A percentile compares a stretch with the other conserved stretches of the same genome.
These are phyloP conservation scores for Procapra przewalskii DNA, from an alignment of 2,113 vertebrate genomes.

Conservation along the genomic window DNA sequence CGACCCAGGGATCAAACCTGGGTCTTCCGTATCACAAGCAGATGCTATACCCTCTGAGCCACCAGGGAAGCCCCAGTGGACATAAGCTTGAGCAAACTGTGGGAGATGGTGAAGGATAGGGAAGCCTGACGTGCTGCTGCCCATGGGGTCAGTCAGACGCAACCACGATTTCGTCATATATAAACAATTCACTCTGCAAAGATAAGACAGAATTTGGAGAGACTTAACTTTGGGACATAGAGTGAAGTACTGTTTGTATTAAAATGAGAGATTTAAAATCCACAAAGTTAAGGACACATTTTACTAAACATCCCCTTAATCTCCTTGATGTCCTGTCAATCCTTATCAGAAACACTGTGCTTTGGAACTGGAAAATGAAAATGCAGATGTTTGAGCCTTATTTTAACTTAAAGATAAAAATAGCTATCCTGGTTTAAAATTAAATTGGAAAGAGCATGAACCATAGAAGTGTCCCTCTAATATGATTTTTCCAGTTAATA, in stretches of 20 bases:
- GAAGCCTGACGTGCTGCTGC: too few species aligned
- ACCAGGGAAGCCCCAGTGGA: too few species aligned
- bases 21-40: too few species aligned
- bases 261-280: not conserved
- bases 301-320: not conserved
- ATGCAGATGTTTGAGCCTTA: not conserved
- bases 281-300: not conserved
- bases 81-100: too few species aligned
- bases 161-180: too few species aligned
- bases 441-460: not conserved
- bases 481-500: not conserved
- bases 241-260: not conserved
- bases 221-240: not conserved
- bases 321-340: not conserved
- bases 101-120: too few species aligned
- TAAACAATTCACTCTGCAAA: not conserved
- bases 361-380: not conserved
- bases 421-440: not conserved
- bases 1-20: too few species aligned
- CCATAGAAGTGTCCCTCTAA: not conserved
- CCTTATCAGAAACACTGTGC: not conserved
- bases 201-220: not conserved
- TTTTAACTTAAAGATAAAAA: constrained; percentile 3
- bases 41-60: too few species aligned
- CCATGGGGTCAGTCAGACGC: too few species aligned